Percentiles rank a stretch among this genome's conserved stretches.
phyloP scores from a whole-genome alignment of 2,888 invertebrate species.

The Trisateles emortualis region DNA sequence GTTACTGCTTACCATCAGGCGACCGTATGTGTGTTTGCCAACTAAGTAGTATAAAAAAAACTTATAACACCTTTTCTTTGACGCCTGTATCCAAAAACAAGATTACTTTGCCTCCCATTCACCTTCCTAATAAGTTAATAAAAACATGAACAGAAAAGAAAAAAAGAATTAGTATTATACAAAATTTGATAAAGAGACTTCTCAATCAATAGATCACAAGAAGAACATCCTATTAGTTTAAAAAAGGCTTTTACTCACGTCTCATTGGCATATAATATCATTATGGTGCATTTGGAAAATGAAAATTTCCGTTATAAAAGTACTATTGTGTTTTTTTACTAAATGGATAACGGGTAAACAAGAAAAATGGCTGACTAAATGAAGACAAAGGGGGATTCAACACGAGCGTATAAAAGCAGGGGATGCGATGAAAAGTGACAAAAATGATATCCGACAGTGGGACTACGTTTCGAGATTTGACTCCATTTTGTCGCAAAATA shows the following conservation, averaged over 20 bases:
- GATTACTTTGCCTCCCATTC: no score
- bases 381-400: constrained; percentile 71
- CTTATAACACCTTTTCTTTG: no score
- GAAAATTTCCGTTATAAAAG: constrained; percentile 47
- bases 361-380: constrained; percentile 74
- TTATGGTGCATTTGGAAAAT: constrained; percentile 51
- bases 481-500: constrained; percentile 54
- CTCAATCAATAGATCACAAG: constrained; percentile 30
- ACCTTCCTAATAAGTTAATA: neutral
- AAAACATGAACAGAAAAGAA: no score
- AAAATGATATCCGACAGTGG: constrained; percentile 67
- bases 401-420: constrained; percentile 55
- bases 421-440: constrained; percentile 56
- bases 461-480: constrained; percentile 28
- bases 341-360: constrained; percentile 69
- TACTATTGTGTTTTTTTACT: constrained; percentile 43
- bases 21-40: no score
- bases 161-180: constrained; percentile 1
- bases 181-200: constrained; percentile 12
- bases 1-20: no score
- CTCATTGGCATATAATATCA: constrained; percentile 41
- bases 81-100: no score
- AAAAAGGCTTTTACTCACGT: constrained; percentile 8
- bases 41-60: no score
- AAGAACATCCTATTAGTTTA: neutral